A percentile compares a stretch with the other conserved stretches of the same genome.
phyloP scores from a whole-genome alignment of 2,797 vertebrate genomes.

The Arctocebus calabarensis region DNA sequence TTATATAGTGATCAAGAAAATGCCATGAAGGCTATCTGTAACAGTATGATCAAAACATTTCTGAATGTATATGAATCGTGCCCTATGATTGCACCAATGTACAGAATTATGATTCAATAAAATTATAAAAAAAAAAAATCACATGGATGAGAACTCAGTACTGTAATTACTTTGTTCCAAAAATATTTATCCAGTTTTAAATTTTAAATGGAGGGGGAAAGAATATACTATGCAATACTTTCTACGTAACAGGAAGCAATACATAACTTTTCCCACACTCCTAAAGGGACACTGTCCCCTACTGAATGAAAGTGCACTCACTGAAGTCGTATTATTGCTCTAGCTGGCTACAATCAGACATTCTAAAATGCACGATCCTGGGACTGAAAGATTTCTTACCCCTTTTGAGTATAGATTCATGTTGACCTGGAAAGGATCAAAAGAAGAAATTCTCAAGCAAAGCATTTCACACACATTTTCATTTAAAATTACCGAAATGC shows the following conservation, averaged over 20 bases:
- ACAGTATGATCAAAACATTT: too few relatives aligned
- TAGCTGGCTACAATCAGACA: conserved; percentile 25
- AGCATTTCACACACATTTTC: conserved; percentile 60
- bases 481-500: conserved; percentile 63
- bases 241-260: conserved; percentile 17
- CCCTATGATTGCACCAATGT: too few relatives aligned
- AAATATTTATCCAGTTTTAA: conserved; percentile 35
- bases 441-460: conserved; percentile 65
- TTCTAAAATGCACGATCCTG: conserved; percentile 59
- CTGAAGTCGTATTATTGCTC: conserved; percentile 48
- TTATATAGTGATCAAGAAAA: too few relatives aligned
- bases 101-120: too few relatives aligned
- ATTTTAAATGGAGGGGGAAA: conserved; percentile 36
- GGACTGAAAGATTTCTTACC: conserved; percentile 61
- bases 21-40: too few relatives aligned
- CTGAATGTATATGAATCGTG: too few relatives aligned
- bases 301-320: conserved; percentile 44
- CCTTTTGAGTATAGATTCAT: conserved; percentile 49
- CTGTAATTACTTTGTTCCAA: background rate
- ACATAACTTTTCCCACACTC: background rate
- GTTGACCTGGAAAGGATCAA: conserved; percentile 63
- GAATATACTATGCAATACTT: background rate
- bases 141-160: background rate
- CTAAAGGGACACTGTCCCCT: conserved; percentile 46
- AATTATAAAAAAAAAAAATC: too few relatives aligned